A percentile compares a stretch with the other conserved stretches of the same genome.
Evolutionary conservation across 2,113 vertebrate species (phyloP).

Genomic region (Nyctibius bracteatus): DNA sequence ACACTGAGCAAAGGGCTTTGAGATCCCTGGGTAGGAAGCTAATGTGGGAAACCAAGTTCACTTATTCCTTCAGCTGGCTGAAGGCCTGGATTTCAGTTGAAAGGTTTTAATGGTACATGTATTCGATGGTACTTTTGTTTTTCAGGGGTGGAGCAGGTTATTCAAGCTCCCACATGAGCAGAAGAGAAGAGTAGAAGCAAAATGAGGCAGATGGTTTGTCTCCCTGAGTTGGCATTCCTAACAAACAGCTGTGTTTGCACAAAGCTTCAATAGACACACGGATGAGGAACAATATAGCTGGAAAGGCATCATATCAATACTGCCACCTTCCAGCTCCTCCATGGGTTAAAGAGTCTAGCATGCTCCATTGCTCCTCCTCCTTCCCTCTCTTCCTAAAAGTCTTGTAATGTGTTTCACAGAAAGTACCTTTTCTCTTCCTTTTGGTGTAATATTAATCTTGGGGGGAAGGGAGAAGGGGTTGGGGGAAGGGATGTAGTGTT

Average conservation of each 20-base stretch:
- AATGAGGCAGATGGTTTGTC: slow-evolving; percentile 47
- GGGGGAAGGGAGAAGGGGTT: background rate
- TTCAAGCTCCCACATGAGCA: slow-evolving; percentile 50
- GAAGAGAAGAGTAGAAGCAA: slow-evolving; percentile 11
- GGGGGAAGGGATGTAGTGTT: slow-evolving; percentile 20
- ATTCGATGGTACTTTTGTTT: background rate
- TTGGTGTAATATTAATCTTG: slow-evolving; percentile 30
- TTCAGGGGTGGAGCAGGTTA: background rate
- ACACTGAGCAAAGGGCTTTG: background rate
- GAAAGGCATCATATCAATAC: slow-evolving; percentile 29
- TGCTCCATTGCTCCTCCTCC: background rate
- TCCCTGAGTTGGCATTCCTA: slow-evolving; percentile 61
- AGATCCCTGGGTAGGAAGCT: background rate
- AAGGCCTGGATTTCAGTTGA: background rate
- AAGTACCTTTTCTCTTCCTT: slow-evolving; percentile 42
- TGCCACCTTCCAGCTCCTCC: background rate
- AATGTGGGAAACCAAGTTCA: background rate
- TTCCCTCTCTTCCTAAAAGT: background rate
- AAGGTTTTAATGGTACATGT: background rate
- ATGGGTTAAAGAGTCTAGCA: slow-evolving; percentile 1
- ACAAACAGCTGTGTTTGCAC: slow-evolving; percentile 73
- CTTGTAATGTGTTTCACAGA: slow-evolving; percentile 64
- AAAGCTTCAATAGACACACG: slow-evolving; percentile 28
- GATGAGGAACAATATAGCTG: slow-evolving; percentile 15
- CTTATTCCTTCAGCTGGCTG: slow-evolving; percentile 19